Conservation (phyloP, 2,797 vertebrate genomes). For the Telmatherina bonti region DNA sequence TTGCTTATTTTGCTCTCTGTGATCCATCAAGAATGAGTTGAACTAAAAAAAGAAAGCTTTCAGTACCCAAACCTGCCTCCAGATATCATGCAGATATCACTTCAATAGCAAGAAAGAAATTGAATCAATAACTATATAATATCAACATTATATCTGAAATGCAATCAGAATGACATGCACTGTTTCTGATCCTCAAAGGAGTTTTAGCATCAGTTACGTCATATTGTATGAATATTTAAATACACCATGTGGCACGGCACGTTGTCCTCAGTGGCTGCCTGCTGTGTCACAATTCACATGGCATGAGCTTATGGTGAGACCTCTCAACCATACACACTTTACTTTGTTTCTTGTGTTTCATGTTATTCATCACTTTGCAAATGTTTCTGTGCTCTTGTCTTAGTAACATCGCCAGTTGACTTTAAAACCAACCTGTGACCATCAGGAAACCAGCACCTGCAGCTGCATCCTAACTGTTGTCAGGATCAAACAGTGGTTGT, state of each 20-base stretch:
- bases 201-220: not conserved
- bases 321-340: not conserved
- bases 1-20: not conserved
- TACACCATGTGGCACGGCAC: not conserved
- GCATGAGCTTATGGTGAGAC: not conserved
- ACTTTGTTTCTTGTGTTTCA: not conserved
- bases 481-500: not conserved
- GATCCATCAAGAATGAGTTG: no score
- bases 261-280: not conserved
- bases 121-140: not conserved
- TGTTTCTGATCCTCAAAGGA: not conserved
- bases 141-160: not conserved
- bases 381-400: not conserved
- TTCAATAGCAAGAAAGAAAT: not conserved
- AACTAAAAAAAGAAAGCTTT: not conserved
- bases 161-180: not conserved
- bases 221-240: constrained; percentile 26
- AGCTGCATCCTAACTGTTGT: not conserved
- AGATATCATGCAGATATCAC: not conserved
- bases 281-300: not conserved
- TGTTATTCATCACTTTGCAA: not conserved
- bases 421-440: not conserved
- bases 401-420: not conserved
- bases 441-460: not conserved
- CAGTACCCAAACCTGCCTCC: not conserved